Evolutionary conservation across 2,797 vertebrate genomes (phyloP), one percentile per base, ranked within the genome.

Genomic region (Sorex maritimensis): DNA sequence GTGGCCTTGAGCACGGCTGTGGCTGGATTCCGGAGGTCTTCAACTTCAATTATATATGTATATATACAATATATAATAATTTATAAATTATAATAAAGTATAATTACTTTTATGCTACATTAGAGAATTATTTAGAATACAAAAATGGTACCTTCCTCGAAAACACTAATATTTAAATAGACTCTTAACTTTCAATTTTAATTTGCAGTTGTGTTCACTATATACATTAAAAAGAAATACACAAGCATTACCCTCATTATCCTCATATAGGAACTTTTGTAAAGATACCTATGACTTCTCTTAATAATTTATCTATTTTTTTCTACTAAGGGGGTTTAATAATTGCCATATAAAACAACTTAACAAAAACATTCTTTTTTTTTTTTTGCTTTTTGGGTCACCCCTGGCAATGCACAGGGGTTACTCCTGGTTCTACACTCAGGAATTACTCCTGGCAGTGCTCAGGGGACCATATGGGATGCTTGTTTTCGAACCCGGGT

Each of bases 81-180:
- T 34, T 34, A 34, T 34, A 34, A 34, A 34, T 34, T 34, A 34
- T 34, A 34, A 34, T 34, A 34, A 34, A 34, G 34, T 34, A 34
- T 94, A 63, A 80, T 65, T 52, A 19, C 23, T 24, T 79, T 5
- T 91, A n/a, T 24, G 13, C 9, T 74, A 38, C 63, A 55, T 86
- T 77, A 44, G 1, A 44, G 30, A 94, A 85, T 86, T 74, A 81
- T 72, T 87, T 88, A 38, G 14, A 82, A 65, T 58, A 0, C 23
- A 46, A 13, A 49, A 81, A 84, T 1, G 1, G 79, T 38, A 61
- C 3, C 3, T 58, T n/a, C 14, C 41, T 78, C 69, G 7, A 85
- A 90, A 73, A 1, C 44, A 73, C 0, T 75, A 74, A 21, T 46
- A 55, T 28, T 93, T 46, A 65, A 28, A 28, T 28, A 58, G 13